Base-by-base conservation (phyloP, 2,888 invertebrate species). In the Cerceris rybyensis region DNA sequence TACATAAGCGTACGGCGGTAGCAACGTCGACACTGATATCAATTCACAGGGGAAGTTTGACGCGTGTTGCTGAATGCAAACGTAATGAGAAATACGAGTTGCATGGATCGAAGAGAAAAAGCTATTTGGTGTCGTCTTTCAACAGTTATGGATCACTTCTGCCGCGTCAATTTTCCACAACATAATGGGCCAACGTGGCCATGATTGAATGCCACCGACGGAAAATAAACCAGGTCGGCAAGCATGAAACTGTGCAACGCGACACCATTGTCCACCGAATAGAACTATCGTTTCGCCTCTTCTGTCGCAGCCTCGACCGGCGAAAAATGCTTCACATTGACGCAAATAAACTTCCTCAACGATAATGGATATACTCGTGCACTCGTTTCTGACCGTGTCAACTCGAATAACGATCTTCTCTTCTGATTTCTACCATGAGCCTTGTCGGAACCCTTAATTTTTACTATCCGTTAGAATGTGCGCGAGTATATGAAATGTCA, bases 301-400 rank as follows among this genome's bases (percentile, higher is more conserved):
- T 43, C 64, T 39, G 75, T 64, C 68, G 50, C 39, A 49, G 41
- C 57, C 66, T 75, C 72, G 67, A 28, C 61, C 60, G 60, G 60
- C 84, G 86, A 87, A 86, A 88, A 88, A 86, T 86, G 83, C 71
- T 55, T 65, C 59, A 60, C 68, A 77, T 78, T 79, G 70, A 70
- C 79, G 84, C 78, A 88, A 87, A 88, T 88, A 88, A 88, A 88
- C 80, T 87, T 87, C 81, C 81, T 81, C 79, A 75, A 81, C 78
- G 65, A 80, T 85, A 88, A 88, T 88, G 85, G 82, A 87, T 87
- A 85, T 75, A 78, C 63, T 64, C 66, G 66, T 58, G 69, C 46
- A 60, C 14, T 16, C 58, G 69, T 70, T 70, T 64, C 78, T 59
- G 52, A 50, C 52, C 7, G 46, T 61, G 43, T 46, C 60, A 55